Conservation (phyloP, 2,888 invertebrate genomes). For the Lamellibrachia columna region DNA sequence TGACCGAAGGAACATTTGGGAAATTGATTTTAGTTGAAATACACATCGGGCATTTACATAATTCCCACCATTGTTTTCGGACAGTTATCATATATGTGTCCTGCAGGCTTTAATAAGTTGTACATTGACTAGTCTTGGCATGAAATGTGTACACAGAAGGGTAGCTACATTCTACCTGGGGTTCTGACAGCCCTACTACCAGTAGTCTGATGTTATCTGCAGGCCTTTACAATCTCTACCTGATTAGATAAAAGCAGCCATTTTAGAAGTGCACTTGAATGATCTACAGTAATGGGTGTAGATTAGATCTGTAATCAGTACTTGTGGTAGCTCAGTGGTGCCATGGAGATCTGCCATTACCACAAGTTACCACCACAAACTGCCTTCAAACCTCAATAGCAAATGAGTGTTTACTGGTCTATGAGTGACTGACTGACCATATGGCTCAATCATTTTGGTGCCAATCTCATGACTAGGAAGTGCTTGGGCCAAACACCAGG, state of each 20-base stretch:
- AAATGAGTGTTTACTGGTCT: neutral
- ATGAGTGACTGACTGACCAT: neutral
- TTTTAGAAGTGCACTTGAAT: neutral
- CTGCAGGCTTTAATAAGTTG: neutral
- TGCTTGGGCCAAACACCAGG: too few species aligned
- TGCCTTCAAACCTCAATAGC: neutral
- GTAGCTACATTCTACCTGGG: neutral
- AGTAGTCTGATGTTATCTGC: neutral
- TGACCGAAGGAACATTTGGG: neutral
- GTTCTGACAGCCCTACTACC: neutral
- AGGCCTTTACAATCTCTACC: neutral
- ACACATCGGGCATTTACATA: neutral
- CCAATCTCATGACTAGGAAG: too few species aligned
- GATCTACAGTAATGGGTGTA: neutral
- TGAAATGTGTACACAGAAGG: neutral
- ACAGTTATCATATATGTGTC: neutral
- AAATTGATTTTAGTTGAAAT: neutral
- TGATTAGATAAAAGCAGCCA: constrained; percentile 13
- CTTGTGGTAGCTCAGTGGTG: neutral
- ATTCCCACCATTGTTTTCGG: neutral
- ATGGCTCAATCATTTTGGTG: neutral
- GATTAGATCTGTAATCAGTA: constrained; percentile 5
- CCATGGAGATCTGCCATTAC: neutral
- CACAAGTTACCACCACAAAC: neutral
- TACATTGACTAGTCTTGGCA: neutral